phyloP scores from a whole-genome alignment of 2,797 vertebrate species.

The Pseudomugil gertrudae region DNA sequence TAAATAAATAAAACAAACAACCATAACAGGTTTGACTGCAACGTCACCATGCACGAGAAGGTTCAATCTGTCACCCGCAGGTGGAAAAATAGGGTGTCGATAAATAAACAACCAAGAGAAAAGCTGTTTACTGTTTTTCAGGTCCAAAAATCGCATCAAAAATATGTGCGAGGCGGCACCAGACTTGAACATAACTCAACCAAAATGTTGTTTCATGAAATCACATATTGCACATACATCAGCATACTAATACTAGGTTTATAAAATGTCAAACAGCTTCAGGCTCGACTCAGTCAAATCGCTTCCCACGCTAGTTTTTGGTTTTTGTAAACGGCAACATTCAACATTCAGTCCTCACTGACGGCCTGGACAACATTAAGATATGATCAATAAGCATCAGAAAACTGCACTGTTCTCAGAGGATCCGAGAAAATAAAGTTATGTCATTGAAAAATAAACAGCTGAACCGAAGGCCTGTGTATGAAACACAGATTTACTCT shows the following conservation, averaged over 20 bases:
- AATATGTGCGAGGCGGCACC: slow-evolving; percentile 41
- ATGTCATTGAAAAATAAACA: slow-evolving; percentile 16
- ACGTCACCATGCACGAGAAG: slow-evolving; percentile 31
- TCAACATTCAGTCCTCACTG: slow-evolving; percentile 47
- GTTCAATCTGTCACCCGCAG: slow-evolving; percentile 32
- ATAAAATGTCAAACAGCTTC: slow-evolving; percentile 62
- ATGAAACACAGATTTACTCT: slow-evolving; percentile 29
- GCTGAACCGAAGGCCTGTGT: slow-evolving; percentile 38
- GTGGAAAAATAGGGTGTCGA: slow-evolving; percentile 31
- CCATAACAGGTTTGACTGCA: slow-evolving; percentile 20
- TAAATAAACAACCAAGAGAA: slow-evolving; percentile 15
- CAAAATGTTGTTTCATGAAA: slow-evolving; percentile 35
- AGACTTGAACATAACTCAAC: slow-evolving; percentile 35
- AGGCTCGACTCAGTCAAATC: slow-evolving; percentile 43
- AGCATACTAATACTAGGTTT: slow-evolving; percentile 58
- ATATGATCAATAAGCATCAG: slow-evolving; percentile 29
- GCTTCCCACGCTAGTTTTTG: slow-evolving; percentile 53
- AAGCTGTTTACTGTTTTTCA: slow-evolving; percentile 20
- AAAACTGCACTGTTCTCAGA: slow-evolving; percentile 28
- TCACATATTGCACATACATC: slow-evolving; percentile 50
- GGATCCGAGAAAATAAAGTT: slow-evolving; percentile 13
- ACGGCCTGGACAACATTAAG: slow-evolving; percentile 34
- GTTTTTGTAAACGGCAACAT: slow-evolving; percentile 77
- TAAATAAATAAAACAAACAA: slow-evolving; percentile 12
- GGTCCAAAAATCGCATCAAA: slow-evolving; percentile 28